phyloP scores from a whole-genome alignment of 2,888 invertebrate genomes.

The Leucophenga montana region DNA sequence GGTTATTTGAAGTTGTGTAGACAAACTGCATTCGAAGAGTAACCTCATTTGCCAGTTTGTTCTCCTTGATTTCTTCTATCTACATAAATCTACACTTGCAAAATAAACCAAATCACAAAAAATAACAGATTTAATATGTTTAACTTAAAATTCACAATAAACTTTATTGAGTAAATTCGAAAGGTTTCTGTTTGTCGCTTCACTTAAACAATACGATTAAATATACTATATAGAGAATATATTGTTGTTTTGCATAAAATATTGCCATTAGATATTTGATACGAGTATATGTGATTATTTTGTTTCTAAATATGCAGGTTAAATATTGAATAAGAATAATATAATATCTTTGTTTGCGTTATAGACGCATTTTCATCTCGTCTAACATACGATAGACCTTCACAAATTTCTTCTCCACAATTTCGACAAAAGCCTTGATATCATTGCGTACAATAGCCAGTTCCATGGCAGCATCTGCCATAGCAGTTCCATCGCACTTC shows the following conservation, averaged over 20 bases:
- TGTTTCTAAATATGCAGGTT: slow-evolving; percentile 20
- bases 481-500: slow-evolving; percentile 57
- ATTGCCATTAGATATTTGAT: slow-evolving; percentile 34
- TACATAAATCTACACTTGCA: too few species aligned
- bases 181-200: slow-evolving; percentile 20
- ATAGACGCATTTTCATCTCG: slow-evolving; percentile 67
- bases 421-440: slow-evolving; percentile 66
- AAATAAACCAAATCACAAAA: neutral
- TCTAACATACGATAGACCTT: slow-evolving; percentile 69
- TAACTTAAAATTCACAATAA: slow-evolving; percentile 14
- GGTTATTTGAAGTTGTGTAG: too few species aligned
- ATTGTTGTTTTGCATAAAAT: slow-evolving; percentile 51
- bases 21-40: too few species aligned
- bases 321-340: slow-evolving; percentile 33
- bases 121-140: neutral
- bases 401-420: slow-evolving; percentile 68
- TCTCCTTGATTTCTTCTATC: too few species aligned
- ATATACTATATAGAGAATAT: slow-evolving; percentile 16
- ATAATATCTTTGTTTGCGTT: neutral
- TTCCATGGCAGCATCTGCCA: slow-evolving; percentile 65
- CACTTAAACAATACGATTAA: slow-evolving; percentile 17
- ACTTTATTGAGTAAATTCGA: slow-evolving; percentile 23
- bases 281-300: slow-evolving; percentile 38
- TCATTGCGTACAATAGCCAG: slow-evolving; percentile 69
- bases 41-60: too few species aligned